These are phyloP conservation scores for Caprella mutica DNA, from an alignment of 2,888 invertebrate genomes.

Conservation along the genomic window DNA sequence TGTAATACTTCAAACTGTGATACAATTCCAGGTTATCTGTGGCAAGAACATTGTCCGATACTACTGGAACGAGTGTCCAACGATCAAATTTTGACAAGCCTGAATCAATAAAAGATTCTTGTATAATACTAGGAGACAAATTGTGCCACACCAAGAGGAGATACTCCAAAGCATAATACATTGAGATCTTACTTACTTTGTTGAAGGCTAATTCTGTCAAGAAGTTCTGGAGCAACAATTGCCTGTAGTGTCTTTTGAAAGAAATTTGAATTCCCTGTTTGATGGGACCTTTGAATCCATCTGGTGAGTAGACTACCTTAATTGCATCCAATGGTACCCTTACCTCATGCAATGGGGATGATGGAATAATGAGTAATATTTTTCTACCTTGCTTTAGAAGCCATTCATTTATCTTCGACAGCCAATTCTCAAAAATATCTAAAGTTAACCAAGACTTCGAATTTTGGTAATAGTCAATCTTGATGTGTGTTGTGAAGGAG, in stretches of 20 bases:
- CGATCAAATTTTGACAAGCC: constrained; percentile 27
- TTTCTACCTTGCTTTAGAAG: constrained; percentile 29
- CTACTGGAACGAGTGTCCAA: constrained; percentile 25
- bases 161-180: constrained; percentile 21
- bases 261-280: constrained; percentile 27
- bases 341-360: constrained; percentile 25
- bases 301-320: constrained; percentile 16
- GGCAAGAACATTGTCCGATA: constrained; percentile 22
- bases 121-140: constrained; percentile 21
- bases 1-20: constrained; percentile 25
- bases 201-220: background rate
- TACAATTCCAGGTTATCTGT: constrained; percentile 30
- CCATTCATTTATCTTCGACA: constrained; percentile 23
- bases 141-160: constrained; percentile 30
- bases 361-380: constrained; percentile 23
- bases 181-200: constrained; percentile 9
- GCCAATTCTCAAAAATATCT: constrained; percentile 26
- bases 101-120: constrained; percentile 24
- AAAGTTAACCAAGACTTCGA: constrained; percentile 31
- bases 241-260: constrained; percentile 27
- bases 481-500: constrained; percentile 22
- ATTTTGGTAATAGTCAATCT: constrained; percentile 28
- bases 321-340: constrained; percentile 24
- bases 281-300: constrained; percentile 20
- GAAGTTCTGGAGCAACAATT: constrained; percentile 21